Conservation (phyloP, 2,888 invertebrate species). For the Hydrotaea cyrtoneurina region DNA sequence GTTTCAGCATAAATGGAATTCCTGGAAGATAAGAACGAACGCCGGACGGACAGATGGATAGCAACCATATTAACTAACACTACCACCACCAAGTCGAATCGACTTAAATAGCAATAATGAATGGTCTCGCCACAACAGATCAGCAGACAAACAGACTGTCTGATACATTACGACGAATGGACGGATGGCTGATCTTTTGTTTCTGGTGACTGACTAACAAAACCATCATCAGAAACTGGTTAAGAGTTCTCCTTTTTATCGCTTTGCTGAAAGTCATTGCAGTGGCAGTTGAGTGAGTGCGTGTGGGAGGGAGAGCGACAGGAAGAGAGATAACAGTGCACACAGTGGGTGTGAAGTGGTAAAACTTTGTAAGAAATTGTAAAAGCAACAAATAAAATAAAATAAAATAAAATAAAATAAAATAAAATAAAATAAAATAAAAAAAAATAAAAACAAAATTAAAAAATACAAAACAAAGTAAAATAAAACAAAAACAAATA, state of each 20-base stretch:
- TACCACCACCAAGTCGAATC: background rate
- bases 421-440: too few relatives aligned
- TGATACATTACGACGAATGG: background rate
- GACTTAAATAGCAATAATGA: background rate
- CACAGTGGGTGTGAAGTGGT: background rate
- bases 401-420: too few relatives aligned
- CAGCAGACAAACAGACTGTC: conserved; percentile 1
- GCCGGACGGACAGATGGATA: background rate
- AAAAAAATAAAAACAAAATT: too few relatives aligned
- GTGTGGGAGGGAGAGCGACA: background rate
- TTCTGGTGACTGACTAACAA: background rate
- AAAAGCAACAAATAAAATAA: too few relatives aligned
- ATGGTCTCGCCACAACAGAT: background rate
- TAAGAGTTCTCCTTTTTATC: background rate
- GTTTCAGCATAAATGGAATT: conserved; percentile 43
- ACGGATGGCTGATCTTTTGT: background rate
- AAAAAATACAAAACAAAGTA: too few relatives aligned
- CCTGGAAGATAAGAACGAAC: conserved; percentile 40
- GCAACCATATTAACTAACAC: conserved; percentile 12
- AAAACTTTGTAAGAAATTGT: too few relatives aligned
- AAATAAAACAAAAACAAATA: too few relatives aligned
- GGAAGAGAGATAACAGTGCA: background rate
- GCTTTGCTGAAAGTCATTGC: background rate
- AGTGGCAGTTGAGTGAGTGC: background rate
- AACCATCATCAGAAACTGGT: background rate